Evolutionary conservation across 2,113 vertebrate species (phyloP).

Genomic region (Jaculus jaculus): DNA sequence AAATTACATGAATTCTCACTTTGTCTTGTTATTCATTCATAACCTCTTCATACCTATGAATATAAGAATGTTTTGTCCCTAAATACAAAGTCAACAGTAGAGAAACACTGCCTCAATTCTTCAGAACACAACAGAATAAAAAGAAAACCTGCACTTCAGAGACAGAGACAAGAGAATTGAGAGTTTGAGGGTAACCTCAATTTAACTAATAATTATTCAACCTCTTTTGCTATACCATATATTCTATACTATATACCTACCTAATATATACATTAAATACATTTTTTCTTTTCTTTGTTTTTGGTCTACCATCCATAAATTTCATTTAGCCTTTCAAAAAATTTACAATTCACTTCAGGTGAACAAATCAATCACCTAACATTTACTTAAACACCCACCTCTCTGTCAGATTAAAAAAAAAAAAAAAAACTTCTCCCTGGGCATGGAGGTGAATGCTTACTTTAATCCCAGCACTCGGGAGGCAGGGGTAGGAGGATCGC

Average conservation of each 20-base stretch:
- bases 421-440: too few relatives aligned
- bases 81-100: background rate
- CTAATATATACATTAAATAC: background rate
- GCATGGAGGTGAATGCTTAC: too few relatives aligned
- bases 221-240: background rate
- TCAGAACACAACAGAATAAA: background rate
- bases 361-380: background rate
- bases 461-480: too few relatives aligned
- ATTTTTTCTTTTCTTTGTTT: background rate
- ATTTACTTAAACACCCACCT: background rate
- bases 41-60: background rate
- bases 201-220: background rate
- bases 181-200: background rate
- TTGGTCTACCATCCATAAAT: background rate
- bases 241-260: background rate
- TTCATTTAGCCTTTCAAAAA: conserved; percentile 11
- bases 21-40: background rate
- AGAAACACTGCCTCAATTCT: background rate
- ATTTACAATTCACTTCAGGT: background rate
- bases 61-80: background rate
- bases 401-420: too few relatives aligned
- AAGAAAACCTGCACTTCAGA: background rate
- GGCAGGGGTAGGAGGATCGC: too few relatives aligned
- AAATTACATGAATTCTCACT: background rate
- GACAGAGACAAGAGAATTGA: background rate